Evolutionary conservation across 1,140 invertebrate genomes (phyloP).

Genomic region (Theocolax elegans): DNA sequence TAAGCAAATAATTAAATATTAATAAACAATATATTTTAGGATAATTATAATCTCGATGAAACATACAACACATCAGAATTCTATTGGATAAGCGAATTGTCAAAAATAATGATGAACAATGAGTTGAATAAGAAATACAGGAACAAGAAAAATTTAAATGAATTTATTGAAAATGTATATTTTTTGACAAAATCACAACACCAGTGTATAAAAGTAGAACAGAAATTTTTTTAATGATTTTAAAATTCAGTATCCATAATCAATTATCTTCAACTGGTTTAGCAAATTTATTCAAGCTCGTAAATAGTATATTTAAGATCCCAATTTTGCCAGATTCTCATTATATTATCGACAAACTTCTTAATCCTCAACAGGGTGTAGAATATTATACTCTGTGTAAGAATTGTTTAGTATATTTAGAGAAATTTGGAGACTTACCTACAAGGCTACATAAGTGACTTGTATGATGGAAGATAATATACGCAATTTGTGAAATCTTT

Average conservation of each 20-base stretch:
- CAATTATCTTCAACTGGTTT: background rate
- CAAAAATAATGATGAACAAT: background rate
- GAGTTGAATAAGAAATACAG: background rate
- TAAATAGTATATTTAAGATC: constrained; percentile 7
- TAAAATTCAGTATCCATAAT: background rate
- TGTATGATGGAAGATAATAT: constrained; percentile 9
- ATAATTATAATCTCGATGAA: no score
- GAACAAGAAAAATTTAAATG: background rate
- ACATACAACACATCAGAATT: background rate
- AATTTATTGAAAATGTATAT: background rate
- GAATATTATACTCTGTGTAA: constrained; percentile 9
- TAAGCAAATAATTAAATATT: no score
- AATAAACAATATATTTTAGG: no score
- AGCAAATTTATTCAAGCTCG: background rate
- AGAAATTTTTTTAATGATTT: background rate
- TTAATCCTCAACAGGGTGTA: constrained; percentile 12
- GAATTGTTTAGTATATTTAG: constrained; percentile 12
- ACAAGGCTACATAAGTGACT: background rate
- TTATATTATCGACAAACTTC: constrained; percentile 28
- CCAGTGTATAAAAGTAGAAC: background rate
- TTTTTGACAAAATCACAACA: no score
- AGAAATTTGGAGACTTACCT: no score
- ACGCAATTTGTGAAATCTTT: background rate
- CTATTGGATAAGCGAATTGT: background rate
- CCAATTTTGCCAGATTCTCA: constrained; percentile 9